Base-by-base conservation (phyloP, 2,113 vertebrate genomes). In the Scatophagus argus region DNA sequence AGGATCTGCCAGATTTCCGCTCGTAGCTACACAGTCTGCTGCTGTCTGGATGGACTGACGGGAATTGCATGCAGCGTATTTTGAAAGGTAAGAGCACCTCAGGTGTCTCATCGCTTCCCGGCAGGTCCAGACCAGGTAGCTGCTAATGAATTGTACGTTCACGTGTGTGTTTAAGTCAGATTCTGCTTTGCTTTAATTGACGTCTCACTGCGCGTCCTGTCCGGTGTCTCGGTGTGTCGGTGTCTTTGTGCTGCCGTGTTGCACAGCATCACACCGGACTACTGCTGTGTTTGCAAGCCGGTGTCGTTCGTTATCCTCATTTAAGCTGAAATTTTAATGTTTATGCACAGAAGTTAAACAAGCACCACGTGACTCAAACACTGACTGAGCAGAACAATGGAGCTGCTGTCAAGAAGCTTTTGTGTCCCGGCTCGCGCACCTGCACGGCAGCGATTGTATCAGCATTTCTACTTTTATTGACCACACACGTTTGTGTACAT, bases 11-110 rank as follows among this genome's bases (percentile, higher is more conserved):
- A 4, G 66, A 23, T 32, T 41, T 49, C 41, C 3, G 34, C 62
- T 19, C 34, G 1, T 1, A 2, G 34, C 1, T 1, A 1, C n/a
- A 5, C 11, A 16, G n/a, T 49, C 21, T 16, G 32, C 43, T 66
- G 62, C 8, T 34, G 52, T 54, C 36, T 55, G 61, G 59, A 86
- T 76, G 88, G 86, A 84, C 29, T 89, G 87, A 90, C 84, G 59
- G 49, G 31, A 23, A 3, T 39, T 81, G 85, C 58, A 79, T 85
- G 73, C 74, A 32, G 31, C 72, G 11, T 54, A 36, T 25, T 64
- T 27, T 82, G 11, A 77, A 85, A 92, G 92, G 92, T 94, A 85
- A 54, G 85, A 59, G 27, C 51, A 10, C 27, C 41, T 11, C 21
- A 6, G 12, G 16, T 8, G 10, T 36, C 14, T 58, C 25, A 23